A percentile compares a stretch with the other conserved stretches of the same genome.
These are phyloP conservation scores for Aphrophora alni DNA, from an alignment of 2,888 invertebrate species.

Conservation along the genomic window DNA sequence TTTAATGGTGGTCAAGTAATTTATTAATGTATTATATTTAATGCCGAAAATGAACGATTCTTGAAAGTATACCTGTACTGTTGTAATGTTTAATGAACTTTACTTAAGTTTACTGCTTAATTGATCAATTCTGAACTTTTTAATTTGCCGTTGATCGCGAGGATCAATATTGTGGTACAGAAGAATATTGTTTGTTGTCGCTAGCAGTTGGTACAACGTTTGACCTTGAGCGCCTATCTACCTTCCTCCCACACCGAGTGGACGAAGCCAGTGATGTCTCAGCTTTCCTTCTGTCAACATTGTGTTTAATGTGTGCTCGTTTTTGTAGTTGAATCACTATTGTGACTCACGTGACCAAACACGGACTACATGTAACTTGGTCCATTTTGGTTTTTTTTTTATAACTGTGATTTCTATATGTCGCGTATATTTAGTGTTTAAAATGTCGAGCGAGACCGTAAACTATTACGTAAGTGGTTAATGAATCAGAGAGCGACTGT, in stretches of 20 bases:
- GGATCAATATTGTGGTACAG: constrained; percentile 9
- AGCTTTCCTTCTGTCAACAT: background rate
- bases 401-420: background rate
- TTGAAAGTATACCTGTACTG: no score
- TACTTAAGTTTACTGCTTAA: no score
- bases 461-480: no score
- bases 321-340: constrained; percentile 19
- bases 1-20: no score
- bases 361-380: background rate
- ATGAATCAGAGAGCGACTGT: no score
- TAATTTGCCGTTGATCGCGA: constrained; percentile 2
- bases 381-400: background rate
- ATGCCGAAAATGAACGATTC: no score
- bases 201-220: constrained; percentile 11
- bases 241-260: constrained; percentile 7
- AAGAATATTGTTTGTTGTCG: background rate
- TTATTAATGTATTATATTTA: no score
- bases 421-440: background rate
- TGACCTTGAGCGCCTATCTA: constrained; percentile 11
- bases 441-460: no score
- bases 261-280: background rate
- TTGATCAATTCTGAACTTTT: no score
- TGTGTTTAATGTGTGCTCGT: background rate
- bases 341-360: constrained; percentile 7
- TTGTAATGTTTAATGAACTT: no score